Evolutionary conservation across 2,888 invertebrate species (phyloP), one percentile per base, ranked within the genome.

Genomic region (Mechanitis mazaeus): DNA sequence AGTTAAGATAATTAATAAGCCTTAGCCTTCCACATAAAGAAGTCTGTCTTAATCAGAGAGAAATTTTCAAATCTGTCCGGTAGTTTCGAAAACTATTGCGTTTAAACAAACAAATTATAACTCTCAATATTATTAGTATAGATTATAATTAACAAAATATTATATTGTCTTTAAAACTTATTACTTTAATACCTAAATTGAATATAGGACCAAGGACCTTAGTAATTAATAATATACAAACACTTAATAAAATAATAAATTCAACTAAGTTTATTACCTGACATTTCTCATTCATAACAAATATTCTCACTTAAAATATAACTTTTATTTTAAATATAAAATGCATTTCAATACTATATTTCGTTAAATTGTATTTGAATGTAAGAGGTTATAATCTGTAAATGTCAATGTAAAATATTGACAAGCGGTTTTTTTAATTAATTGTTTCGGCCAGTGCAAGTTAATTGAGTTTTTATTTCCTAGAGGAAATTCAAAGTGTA

Each of bases 271-370:
- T 59, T 55, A 70, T 72, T 71, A 85, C 85, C 83, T 76, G 85
- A 82, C 85, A 87, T 85, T 72, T 77, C 76, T 76, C 71, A 75
- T 73, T 77, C 81, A 82, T 84, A 73, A 80, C 80, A 80, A 73
- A 71, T 71, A 71, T 72, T 70, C 60, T 64, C 69, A 72, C 69
- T 67, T 67, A 65, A 65, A 68, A 68, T 67, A 64, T 65, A 68
- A 68, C 66, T 69, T 71, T 72, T 69, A 64, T 75, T 72, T 71
- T 63, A 63, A 53, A 59, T 58, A 60, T 68, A 57, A 69, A 71
- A 75, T 76, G 71, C 73, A 81, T 81, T 79, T 77, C 78, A 80
- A 81, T 79, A 77, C 75, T 73, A 72, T 75, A 74, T 73, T 42
- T 72, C 68, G 65, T 71, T n/a, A 42, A 72, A 74, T 67, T 75